These are phyloP conservation scores for Litocranius walleri DNA, from an alignment of 2,113 vertebrate genomes.

Conservation along the genomic window DNA sequence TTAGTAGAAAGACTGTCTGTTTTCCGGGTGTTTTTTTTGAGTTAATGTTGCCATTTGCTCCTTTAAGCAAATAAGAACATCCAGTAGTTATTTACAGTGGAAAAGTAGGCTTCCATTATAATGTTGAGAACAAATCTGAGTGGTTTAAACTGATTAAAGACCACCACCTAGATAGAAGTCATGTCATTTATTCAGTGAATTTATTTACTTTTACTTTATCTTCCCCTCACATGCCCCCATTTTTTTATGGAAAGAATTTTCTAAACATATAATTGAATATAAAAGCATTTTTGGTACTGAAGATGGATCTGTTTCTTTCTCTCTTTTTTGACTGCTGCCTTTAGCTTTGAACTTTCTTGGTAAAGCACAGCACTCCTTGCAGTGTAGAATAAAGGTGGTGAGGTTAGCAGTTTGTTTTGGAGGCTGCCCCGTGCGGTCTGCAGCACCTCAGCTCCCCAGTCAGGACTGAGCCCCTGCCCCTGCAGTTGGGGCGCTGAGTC, in stretches of 20 bases:
- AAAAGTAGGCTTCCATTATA: neutral
- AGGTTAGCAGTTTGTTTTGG: neutral
- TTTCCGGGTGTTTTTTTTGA: neutral
- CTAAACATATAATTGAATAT: neutral
- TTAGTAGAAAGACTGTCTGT: neutral
- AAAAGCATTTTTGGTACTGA: neutral
- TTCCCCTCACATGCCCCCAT: too few species aligned
- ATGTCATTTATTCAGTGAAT: neutral
- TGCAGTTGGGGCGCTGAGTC: neutral
- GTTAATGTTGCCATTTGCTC: neutral
- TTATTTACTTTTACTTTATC: neutral
- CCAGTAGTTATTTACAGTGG: neutral
- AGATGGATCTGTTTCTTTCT: neutral
- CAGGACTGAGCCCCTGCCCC: neutral
- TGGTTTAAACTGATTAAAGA: neutral
- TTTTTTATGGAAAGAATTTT: neutral
- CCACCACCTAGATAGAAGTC: neutral
- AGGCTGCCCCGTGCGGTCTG: neutral
- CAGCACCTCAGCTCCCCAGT: neutral
- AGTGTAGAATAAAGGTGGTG: neutral
- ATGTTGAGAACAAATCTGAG: neutral
- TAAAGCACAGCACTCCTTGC: neutral
- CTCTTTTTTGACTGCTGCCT: neutral
- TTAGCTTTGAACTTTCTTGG: neutral
- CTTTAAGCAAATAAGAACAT: neutral